Evolutionary conservation across 1,140 invertebrate genomes (phyloP), one percentile per base, ranked within the genome.

Genomic region (Bombus cullumanus): DNA sequence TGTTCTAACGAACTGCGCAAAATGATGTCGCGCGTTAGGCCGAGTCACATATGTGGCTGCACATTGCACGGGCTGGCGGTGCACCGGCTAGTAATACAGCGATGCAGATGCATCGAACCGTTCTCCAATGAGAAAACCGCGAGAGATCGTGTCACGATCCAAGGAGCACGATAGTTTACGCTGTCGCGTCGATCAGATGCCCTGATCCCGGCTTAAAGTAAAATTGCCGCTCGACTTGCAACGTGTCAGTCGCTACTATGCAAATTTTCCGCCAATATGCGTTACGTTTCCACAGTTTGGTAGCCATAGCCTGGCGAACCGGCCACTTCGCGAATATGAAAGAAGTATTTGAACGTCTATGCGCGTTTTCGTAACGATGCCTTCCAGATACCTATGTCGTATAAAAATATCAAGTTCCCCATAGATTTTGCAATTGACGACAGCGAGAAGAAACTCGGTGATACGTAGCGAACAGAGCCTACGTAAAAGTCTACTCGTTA

Each of bases 171-270:
- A 71, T 84, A 71, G 72, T 83, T 89, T 66, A 85, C 68, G 25
- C 69, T 68, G 68, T 84, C 81, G 81, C 77, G 73, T 84, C 77
- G 85, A 87, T 84, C 88, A 79, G 78, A 34, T 69, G 53, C 28
- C 68, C 31, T 64, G 84, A 86, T 89, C 72, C 66, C 47, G 77
- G 39, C 62, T 87, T 83, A 84, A 87, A 90, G 77, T 87, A 77
- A 89, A 89, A 89, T 68, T 82, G 34, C 59, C 69, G 69, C 53
- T 37, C 64, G 71, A 57, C 79, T 82, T 59, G 81, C 78, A 72
- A 5, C 85, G 18, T 64, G 15, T 39, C 64, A 41, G 1, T 31
- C 39, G 68, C 79, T 81, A 80, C 79, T 89, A 89, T 89, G 88
- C 83, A 89, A 88, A 89, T 88, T 88, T 77, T 43, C 81, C 78